Evolutionary conservation across 2,888 invertebrate species (phyloP).

Genomic region (Sminthurinus aureus): DNA sequence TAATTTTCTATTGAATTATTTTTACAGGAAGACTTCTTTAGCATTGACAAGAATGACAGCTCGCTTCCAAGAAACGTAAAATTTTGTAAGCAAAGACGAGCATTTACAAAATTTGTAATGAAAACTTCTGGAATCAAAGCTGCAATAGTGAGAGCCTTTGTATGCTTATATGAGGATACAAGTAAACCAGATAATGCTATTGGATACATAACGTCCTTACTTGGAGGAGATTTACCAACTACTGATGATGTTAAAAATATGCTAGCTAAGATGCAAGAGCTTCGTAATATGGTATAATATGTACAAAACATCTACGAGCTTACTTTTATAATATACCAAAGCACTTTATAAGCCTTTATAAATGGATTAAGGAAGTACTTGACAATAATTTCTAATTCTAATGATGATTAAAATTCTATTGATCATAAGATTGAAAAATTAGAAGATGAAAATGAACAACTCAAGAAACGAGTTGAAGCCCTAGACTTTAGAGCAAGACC

Average conservation of each 20-base stretch:
- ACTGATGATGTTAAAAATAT: background rate
- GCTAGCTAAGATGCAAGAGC: conserved; percentile 3
- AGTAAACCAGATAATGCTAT: conserved; percentile 14
- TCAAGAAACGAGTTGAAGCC: background rate
- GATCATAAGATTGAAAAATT: conserved; percentile 22
- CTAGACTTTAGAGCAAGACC: background rate
- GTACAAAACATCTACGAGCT: too few species aligned
- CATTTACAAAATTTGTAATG: conserved; percentile 15
- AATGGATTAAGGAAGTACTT: background rate
- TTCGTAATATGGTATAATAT: conserved; percentile 24
- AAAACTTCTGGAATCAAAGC: conserved; percentile 31
- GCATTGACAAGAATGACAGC: background rate
- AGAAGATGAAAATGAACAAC: conserved; percentile 14
- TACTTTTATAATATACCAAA: too few species aligned
- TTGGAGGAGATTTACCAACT: conserved; percentile 21
- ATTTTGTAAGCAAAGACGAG: conserved; percentile 8
- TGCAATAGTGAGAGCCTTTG: conserved; percentile 27
- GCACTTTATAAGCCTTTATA: background rate
- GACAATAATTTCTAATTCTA: too few species aligned
- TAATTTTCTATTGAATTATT: too few species aligned
- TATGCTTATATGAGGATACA: conserved; percentile 26
- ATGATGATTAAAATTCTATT: too few species aligned
- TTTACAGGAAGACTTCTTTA: too few species aligned
- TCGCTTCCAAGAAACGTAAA: background rate
- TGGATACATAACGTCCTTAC: conserved; percentile 21